Percentiles rank a stretch among this genome's conserved stretches.
These are phyloP conservation scores for Hydractinia echinata DNA, from an alignment of 30 jellyfish, hydroid and myxozoan species.

Conservation along the genomic window DNA sequence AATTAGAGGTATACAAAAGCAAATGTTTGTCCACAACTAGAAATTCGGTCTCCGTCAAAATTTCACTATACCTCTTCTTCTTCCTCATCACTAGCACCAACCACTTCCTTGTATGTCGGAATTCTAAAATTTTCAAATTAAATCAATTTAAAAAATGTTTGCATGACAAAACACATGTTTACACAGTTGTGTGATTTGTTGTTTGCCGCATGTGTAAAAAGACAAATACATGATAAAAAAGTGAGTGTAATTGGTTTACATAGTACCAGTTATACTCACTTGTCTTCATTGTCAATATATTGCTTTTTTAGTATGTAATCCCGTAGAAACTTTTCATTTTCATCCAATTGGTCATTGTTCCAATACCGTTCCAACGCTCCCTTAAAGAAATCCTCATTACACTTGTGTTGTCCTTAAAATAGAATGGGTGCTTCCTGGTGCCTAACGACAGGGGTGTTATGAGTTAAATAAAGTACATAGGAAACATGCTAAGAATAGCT, in stretches of 20 bases:
- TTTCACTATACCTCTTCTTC: conserved; percentile 27
- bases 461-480: too few relatives aligned
- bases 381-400: not conserved
- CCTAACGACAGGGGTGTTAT: too few relatives aligned
- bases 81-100: conserved; percentile 51
- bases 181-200: too few relatives aligned
- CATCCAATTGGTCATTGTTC: conserved; percentile 39
- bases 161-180: not conserved
- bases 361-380: conserved; percentile 38
- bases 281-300: conserved; percentile 58
- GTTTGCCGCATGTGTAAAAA: too few relatives aligned
- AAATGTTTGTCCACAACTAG: not conserved
- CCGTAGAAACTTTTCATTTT: conserved; percentile 60
- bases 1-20: not conserved
- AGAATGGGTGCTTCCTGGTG: too few relatives aligned
- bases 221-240: too few relatives aligned
- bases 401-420: too few relatives aligned
- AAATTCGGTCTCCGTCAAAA: not conserved
- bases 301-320: conserved; percentile 72
- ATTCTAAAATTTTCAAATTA: conserved; percentile 27
- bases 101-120: conserved; percentile 62
- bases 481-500: too few relatives aligned
- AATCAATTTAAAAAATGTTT: not conserved
- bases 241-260: too few relatives aligned
- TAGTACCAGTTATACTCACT: not conserved